These are phyloP conservation scores for Phenganax marumi DNA, from an alignment of 92 coral and sea anemone genomes.

Conservation along the genomic window DNA sequence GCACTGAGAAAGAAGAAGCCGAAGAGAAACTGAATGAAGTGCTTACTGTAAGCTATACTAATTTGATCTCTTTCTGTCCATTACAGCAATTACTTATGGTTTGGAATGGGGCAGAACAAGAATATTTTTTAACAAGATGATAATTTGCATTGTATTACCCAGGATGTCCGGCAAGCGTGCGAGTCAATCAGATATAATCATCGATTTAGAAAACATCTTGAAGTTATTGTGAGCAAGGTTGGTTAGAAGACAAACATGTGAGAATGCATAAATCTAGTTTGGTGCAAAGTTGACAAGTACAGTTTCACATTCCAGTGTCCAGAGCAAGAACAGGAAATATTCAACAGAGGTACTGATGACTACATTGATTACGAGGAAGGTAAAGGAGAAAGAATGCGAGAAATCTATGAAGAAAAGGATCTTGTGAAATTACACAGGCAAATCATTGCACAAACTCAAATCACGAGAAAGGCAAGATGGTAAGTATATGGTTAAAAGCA, in stretches of 20 bases:
- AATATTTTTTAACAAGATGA: neutral
- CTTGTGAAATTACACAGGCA: conserved; percentile 81
- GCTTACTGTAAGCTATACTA: conserved; percentile 62
- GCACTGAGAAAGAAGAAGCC: conserved; percentile 92
- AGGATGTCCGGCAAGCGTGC: conserved; percentile 88
- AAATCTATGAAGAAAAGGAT: conserved; percentile 77
- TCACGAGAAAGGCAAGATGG: conserved; percentile 90
- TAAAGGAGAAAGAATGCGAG: conserved; percentile 63
- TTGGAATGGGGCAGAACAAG: no score
- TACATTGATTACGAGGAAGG: conserved; percentile 94
- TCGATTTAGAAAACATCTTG: conserved; percentile 82
- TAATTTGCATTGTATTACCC: neutral
- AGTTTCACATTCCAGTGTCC: conserved; percentile 62
- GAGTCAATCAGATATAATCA: conserved; percentile 82
- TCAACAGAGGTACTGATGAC: conserved; percentile 95
- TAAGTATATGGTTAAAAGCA: conserved; percentile 36
- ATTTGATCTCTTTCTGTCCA: neutral
- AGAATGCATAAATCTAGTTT: no score
- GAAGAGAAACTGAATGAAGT: conserved; percentile 93
- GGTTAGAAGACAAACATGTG: neutral
- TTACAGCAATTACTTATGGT: neutral
- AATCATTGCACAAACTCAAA: conserved; percentile 76
- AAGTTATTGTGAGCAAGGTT: conserved; percentile 83
- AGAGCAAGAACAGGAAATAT: conserved; percentile 71
- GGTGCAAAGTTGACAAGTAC: no score